phyloP scores from a whole-genome alignment of 2,113 vertebrate genomes.

The Tyto alba region DNA sequence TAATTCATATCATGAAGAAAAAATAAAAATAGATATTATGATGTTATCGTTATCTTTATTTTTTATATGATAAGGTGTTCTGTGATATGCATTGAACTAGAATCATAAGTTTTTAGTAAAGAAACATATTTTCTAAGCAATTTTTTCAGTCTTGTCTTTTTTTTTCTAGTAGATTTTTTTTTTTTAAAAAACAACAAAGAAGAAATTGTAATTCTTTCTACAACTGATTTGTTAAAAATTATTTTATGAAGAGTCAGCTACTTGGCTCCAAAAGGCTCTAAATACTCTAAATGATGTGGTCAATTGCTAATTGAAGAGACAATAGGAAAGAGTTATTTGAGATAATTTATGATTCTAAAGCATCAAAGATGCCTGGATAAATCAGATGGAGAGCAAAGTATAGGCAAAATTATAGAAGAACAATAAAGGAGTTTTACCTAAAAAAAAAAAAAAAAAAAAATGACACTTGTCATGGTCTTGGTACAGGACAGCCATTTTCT shows the following conservation, averaged over 20 bases:
- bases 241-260: not conserved
- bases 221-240: not conserved
- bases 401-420: not conserved
- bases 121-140: not conserved
- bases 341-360: not conserved
- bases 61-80: not conserved
- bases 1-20: not conserved
- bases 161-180: not conserved
- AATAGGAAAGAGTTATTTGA: not conserved
- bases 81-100: not conserved
- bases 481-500: not conserved
- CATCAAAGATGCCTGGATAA: not conserved
- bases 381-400: not conserved
- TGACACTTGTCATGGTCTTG: not conserved
- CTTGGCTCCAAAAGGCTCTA: not conserved
- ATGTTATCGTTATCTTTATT: not conserved
- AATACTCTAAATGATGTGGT: not conserved
- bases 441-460: not conserved
- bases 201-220: not conserved
- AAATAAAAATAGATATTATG: not conserved
- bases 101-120: not conserved
- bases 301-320: not conserved
- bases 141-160: not conserved
- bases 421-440: not conserved
- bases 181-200: not conserved